Evolutionary conservation across 2,797 vertebrate species (phyloP).

Genomic region (Xenentodon cancila): DNA sequence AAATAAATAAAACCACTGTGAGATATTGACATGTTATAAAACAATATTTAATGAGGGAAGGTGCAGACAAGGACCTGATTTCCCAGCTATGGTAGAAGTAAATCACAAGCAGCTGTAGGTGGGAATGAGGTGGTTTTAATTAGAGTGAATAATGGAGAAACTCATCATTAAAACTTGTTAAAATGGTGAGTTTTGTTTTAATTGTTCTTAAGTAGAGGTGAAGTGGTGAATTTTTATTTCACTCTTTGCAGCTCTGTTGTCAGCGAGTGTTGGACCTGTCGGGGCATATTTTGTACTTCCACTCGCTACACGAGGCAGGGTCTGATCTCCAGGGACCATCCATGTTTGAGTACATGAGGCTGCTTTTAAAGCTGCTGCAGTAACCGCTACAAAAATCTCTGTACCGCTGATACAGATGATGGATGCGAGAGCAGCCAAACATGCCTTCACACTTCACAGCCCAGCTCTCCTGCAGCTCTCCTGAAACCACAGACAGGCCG

Average conservation of each 20-base stretch:
- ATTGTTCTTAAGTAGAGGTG: background rate
- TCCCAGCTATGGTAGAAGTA: no score
- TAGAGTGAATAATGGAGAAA: no score
- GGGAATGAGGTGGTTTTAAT: no score
- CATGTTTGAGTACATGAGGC: background rate
- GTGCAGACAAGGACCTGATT: no score
- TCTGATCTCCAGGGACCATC: background rate
- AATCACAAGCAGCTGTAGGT: no score
- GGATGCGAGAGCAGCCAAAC: constrained; percentile 42
- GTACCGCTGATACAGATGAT: no score
- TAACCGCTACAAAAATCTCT: no score
- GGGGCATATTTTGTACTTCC: background rate
- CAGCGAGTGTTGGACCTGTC: background rate
- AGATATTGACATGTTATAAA: no score
- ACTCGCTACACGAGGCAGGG: background rate
- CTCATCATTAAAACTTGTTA: no score
- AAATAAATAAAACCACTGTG: no score
- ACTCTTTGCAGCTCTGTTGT: background rate
- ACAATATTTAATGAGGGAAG: no score
- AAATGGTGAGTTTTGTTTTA: background rate
- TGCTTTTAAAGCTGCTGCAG: constrained; percentile 5
- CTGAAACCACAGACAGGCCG: constrained; percentile 42
- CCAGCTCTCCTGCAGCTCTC: constrained; percentile 8
- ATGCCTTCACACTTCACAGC: constrained; percentile 50
- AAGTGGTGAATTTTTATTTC: background rate